A percentile compares a stretch with the other conserved stretches of the same genome.
Evolutionary conservation across 2,888 invertebrate species (phyloP).

Genomic region (Heliconius ismenius): DNA sequence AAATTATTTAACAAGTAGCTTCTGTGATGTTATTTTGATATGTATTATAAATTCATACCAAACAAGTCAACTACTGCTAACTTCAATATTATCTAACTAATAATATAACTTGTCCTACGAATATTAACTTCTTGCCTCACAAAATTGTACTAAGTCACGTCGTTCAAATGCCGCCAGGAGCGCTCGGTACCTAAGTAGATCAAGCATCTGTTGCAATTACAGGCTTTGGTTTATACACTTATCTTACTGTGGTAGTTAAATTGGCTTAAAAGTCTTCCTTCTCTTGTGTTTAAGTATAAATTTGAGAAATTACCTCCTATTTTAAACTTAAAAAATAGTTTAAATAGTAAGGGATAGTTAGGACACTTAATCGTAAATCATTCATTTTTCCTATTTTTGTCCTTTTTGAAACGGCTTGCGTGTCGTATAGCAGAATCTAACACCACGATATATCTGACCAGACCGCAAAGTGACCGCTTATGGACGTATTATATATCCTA

Average conservation of each 20-base stretch:
- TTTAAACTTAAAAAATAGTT: too few species aligned
- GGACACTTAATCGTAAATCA: too few species aligned
- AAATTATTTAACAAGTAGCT: not conserved
- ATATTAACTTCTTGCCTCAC: slow-evolving; percentile 4
- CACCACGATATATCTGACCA: not conserved
- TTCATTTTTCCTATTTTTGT: not conserved
- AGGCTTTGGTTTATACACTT: not conserved
- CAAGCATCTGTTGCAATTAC: slow-evolving; percentile 5
- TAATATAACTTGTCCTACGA: not conserved
- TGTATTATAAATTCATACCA: not conserved
- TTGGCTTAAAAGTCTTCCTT: not conserved
- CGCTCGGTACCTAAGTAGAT: not conserved
- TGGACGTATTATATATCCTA: not conserved
- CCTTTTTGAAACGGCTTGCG: not conserved
- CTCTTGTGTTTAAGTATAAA: not conserved
- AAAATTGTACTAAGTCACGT: slow-evolving; percentile 10
- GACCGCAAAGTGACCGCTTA: not conserved
- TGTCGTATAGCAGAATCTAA: not conserved
- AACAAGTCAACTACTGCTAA: not conserved
- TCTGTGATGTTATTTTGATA: too few species aligned
- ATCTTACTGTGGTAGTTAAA: not conserved
- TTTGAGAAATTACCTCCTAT: not conserved
- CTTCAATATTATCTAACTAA: not conserved
- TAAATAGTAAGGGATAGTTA: too few species aligned
- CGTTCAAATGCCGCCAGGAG: slow-evolving; percentile 4